Conservation (phyloP, 2,797 vertebrate species). For the Anguilla marmorata region DNA sequence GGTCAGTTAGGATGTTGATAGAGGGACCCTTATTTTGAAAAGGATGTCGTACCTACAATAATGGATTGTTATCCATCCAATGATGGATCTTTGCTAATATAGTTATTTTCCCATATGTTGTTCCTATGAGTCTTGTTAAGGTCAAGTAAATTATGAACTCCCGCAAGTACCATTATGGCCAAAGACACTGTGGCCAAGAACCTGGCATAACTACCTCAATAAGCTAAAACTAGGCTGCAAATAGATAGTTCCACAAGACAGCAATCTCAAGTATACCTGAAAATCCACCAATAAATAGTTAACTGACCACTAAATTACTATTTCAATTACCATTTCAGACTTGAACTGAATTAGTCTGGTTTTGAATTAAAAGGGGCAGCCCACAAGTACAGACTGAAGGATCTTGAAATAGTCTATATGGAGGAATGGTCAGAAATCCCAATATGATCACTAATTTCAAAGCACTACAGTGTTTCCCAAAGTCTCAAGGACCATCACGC, state of each 20-base stretch:
- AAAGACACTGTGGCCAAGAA: neutral
- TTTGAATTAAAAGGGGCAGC: no score
- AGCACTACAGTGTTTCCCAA: neutral
- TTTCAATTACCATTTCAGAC: neutral
- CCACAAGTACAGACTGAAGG: no score
- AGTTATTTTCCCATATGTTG: neutral
- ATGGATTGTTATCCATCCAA: no score
- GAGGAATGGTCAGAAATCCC: neutral
- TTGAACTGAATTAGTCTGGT: no score
- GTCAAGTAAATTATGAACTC: neutral
- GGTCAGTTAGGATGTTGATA: no score
- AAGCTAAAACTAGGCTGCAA: neutral
- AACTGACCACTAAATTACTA: neutral
- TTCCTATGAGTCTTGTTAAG: neutral
- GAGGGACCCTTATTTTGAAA: no score
- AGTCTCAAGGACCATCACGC: no score
- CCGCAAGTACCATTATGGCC: neutral
- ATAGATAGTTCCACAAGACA: no score
- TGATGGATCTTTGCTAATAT: neutral
- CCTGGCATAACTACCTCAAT: neutral
- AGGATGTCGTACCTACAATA: no score
- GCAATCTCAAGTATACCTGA: no score
- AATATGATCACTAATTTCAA: neutral
- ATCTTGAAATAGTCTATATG: neutral
- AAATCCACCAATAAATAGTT: neutral